Evolutionary conservation across 1,140 invertebrate genomes (phyloP).

Genomic region (Micrasema minimum): DNA sequence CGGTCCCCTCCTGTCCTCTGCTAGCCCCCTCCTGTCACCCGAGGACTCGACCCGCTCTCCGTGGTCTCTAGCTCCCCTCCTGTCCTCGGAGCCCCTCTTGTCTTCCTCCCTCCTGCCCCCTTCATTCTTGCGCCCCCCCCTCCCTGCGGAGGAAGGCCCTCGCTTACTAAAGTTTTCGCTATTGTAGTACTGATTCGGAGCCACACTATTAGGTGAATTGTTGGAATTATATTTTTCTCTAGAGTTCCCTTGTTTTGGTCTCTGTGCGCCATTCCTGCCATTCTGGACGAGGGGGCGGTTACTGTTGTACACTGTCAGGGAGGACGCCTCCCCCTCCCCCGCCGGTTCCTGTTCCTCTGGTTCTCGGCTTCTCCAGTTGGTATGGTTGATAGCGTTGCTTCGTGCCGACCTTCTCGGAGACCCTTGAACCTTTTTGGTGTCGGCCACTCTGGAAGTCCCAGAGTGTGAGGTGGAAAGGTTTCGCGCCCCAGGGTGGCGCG

Average conservation of each 20-base stretch:
- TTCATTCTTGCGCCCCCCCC: slow-evolving; percentile 1
- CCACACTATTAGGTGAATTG: no score
- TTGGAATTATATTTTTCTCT: no score
- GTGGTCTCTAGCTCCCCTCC: slow-evolving; percentile 24
- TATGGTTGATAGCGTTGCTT: slow-evolving; percentile 20
- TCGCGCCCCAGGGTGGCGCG: slow-evolving; percentile 15
- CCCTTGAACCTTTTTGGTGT: not conserved
- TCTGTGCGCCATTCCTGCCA: not conserved
- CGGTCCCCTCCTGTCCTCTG: slow-evolving; percentile 44
- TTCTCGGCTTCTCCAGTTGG: slow-evolving; percentile 42
- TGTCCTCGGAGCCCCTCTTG: not conserved
- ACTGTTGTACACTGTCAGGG: slow-evolving; percentile 37
- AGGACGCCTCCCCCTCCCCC: not conserved
- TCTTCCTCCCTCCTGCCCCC: not conserved
- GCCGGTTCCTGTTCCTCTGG: not conserved
- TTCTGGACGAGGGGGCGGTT: slow-evolving; percentile 1
- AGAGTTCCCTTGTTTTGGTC: not conserved
- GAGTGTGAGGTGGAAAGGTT: not conserved
- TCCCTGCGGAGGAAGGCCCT: no score
- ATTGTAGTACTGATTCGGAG: no score
- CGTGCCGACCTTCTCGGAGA: slow-evolving; percentile 13
- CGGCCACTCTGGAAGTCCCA: not conserved
- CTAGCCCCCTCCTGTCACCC: slow-evolving; percentile 40
- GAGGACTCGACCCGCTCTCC: slow-evolving; percentile 41
- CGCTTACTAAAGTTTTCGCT: no score